phyloP scores from a whole-genome alignment of 37 sponge, comb jelly and placozoan species.

The Ianthella basta region DNA sequence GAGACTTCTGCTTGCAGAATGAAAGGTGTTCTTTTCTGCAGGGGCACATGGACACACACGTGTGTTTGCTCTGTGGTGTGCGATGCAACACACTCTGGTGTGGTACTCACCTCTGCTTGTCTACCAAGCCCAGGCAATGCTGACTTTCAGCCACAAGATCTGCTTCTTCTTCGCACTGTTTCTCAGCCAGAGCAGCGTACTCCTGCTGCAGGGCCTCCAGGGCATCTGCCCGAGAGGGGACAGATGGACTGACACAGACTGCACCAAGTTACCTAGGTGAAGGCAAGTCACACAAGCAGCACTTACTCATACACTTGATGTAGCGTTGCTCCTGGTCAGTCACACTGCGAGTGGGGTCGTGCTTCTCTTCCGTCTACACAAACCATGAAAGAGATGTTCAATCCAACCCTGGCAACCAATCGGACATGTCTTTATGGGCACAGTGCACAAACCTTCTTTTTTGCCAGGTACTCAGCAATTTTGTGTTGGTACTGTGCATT shows the following conservation, averaged over 20 bases:
- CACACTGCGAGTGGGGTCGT: slow-evolving; percentile 77
- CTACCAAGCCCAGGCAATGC: slow-evolving; percentile 60
- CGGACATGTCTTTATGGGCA: not conserved
- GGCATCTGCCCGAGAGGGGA: slow-evolving; percentile 34
- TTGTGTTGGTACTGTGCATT: slow-evolving; percentile 82
- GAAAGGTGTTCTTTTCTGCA: slow-evolving; percentile 48
- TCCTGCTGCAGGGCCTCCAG: slow-evolving; percentile 73
- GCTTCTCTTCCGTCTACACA: slow-evolving; percentile 73
- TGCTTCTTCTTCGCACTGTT: slow-evolving; percentile 27
- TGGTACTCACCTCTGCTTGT: slow-evolving; percentile 51
- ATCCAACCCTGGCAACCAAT: not conserved
- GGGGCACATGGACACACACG: not conserved
- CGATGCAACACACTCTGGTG: not conserved
- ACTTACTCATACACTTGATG: slow-evolving; percentile 70
- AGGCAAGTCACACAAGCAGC: not conserved
- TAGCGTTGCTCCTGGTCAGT: slow-evolving; percentile 95
- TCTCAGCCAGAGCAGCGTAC: slow-evolving; percentile 46
- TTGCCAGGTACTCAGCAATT: slow-evolving; percentile 85
- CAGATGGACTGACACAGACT: not conserved
- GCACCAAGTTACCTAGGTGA: not conserved
- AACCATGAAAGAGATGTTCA: not conserved
- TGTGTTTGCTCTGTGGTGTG: not conserved
- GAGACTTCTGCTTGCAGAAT: slow-evolving; percentile 40
- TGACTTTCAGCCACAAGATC: slow-evolving; percentile 61
- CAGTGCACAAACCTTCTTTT: slow-evolving; percentile 68